Evolutionary conservation across 2,797 vertebrate genomes (phyloP), one percentile per base, ranked within the genome.

Genomic region (Rhinatrema bivittatum): DNA sequence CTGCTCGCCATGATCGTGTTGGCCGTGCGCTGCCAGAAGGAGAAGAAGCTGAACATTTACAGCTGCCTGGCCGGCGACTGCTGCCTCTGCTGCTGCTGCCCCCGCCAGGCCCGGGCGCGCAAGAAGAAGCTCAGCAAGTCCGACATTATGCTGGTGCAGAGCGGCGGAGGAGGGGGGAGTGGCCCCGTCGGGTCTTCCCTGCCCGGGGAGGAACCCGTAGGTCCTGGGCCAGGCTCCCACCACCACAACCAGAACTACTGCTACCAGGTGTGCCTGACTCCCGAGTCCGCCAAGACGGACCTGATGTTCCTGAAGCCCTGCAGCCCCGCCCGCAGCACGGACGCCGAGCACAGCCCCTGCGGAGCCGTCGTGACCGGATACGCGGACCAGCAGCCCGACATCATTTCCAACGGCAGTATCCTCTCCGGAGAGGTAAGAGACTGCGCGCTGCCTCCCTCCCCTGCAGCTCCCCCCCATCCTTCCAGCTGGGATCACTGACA

Each of bases 81-180:
- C 65, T 96, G 91, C 50, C 63, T 88, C 23, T 68, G 87, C 63
- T n/a, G 89, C 20, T 95, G 91, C 75, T 96, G 94, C 44, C 86
- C 90, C 5, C 79, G 91, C 14, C 91, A 93, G 50, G 85, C 78
- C 41, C 70, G 93, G 15, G 88, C 88, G 10, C 86, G 91, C 53
- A 95, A 95, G 76, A 98, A 98, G 65, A 98, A 98, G 61, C 91
- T 98, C 61, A 98, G 90, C 82, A 98, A 98, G 73, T 93, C 93
- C 8, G 94, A 97, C 75, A 98, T 98, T 65, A 98, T 97, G 94
- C 71, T 98, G 59, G 94, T 98, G 36, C 93, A 96, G 68, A 98
- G 93, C 61, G 77, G 87, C 46, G 85, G 79, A 3, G 91, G 84
- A 3, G 91, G 84, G 11, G 65, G 86, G 22, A 74, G 69, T 39